Base-by-base conservation (phyloP, 1,140 invertebrate genomes). In the Sweltsa coloradensis region DNA sequence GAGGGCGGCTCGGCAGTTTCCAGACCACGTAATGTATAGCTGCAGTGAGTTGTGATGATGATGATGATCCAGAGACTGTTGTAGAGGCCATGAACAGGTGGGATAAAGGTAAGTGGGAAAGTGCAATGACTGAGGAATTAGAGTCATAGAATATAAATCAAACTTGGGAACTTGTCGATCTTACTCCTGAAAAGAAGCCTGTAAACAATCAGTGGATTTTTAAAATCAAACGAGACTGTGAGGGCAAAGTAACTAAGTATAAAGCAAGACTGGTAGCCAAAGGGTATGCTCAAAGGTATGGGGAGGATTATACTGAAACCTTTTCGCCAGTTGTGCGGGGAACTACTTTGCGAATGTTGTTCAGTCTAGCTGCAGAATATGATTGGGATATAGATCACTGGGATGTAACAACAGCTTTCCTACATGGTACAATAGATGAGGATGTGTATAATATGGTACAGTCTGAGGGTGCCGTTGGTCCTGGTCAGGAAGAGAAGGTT, bases 331-430 rank as follows among this genome's bases (percentile, higher is more conserved):
- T 63, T 13, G 41, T 41, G 13, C 41, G 55, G 19, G 53, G 54
- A 34, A 51, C 54, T 23, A 45, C 55, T 2, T 25, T 64, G 22
- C 34, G 59, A 49, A 27, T 53, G 23, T 9, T 63, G 4, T 14
- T 61, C 5, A 46, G 53, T 9, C 2, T 55, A 13, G 54, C 57
- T 16, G 54, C 52, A 1, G 31, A 16, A 11, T 19, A 47, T 25
- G 45, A 51, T 24, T 46, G 51, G 25, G 7, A 43, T 14, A 50
- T 54, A 3, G 24, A 26, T 19, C 60, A 67, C 14, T 54, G 64
- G 47, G 68, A 70, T 52, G 56, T 61, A 1, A 59, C 57, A 34
- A 63, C 62, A 19, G 68, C 68, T 0, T 71, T 65, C 53, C 57
- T 64, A 47, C 60, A 69, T 55, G 68, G 59, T 7, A 51, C 56